Evolutionary conservation across 2,888 invertebrate species (phyloP), one percentile per base, ranked within the genome.

Genomic region (Syrista parreyssii): DNA sequence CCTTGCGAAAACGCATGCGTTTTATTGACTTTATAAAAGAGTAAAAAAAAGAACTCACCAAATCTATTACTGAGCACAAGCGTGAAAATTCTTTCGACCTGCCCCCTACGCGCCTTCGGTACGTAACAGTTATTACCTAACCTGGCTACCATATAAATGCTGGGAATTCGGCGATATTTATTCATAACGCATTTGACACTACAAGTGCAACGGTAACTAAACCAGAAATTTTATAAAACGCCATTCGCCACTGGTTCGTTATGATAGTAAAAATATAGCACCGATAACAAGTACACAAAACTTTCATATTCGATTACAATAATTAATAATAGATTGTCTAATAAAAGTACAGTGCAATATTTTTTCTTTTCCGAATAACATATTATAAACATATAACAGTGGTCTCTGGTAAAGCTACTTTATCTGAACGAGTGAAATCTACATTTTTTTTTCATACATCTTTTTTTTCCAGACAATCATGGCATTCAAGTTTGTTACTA

Each of bases 31-130:
- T 55, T 55, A 55, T 23, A 55, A 55, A 23, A 23, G 71, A 32
- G 31, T 23, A 33, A 71, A 71, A 30, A 71, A 71, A 71, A 71
- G 35, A 23, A 33, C 74, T 33, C 74, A 40, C 23, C 75, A 23
- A 55, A 55, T 23, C 55, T 55, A 23, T 55, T 55, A 23, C 2
- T 6, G 55, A 72, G 74, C 34, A 72, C 55, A 68, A 75, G 72
- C 78, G 78, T 75, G 73, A 78, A 33, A 75, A 78, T 78, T 73
- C 34, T 75, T 76, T 72, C 40, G 36, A 78, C 75, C 71, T 71
- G 74, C 32, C 55, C 34, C 33, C 71, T 72, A 75, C 36, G 75
- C 55, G 9, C 23, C 23, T 55, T 55, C 4, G 15, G 23, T 77
- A 77, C 71, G 31, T 71, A 77, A 68, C 32, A 75, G 55, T 6